Conservation (phyloP, 2,888 invertebrate species). For the Nemoura dubitans region DNA sequence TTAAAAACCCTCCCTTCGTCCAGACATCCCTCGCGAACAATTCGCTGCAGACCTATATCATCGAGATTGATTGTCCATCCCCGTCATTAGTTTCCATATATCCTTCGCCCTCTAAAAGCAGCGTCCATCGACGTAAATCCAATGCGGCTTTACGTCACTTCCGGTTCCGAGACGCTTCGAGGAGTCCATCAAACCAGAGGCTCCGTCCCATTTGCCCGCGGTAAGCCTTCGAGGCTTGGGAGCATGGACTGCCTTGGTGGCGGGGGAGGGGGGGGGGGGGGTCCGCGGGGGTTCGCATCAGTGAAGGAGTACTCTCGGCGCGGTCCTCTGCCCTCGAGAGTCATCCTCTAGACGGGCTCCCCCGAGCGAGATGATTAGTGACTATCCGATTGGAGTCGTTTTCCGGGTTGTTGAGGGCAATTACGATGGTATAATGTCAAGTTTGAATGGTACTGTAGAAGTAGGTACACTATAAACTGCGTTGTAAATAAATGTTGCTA, state of each 20-base stretch:
- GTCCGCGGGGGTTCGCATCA: not conserved
- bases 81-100: not conserved
- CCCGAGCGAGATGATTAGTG: not conserved
- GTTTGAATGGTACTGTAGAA: not conserved
- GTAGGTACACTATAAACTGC: too few species aligned
- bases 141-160: not conserved
- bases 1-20: not conserved
- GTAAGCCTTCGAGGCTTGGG: not conserved
- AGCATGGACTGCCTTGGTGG: not conserved
- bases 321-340: not conserved
- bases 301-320: not conserved
- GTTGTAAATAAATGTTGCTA: too few species aligned
- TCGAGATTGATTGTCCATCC: not conserved
- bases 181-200: not conserved
- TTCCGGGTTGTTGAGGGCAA: not conserved
- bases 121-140: not conserved
- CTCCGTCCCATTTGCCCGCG: not conserved
- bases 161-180: not conserved
- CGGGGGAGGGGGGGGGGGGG: too few species aligned
- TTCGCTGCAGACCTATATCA: not conserved
- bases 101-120: not conserved
- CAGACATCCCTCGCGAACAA: not conserved
- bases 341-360: not conserved
- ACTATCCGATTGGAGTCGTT: not conserved
- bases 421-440: not conserved